Base-by-base conservation (phyloP, 2,888 invertebrate genomes). In the Polydrusus cervinus region DNA sequence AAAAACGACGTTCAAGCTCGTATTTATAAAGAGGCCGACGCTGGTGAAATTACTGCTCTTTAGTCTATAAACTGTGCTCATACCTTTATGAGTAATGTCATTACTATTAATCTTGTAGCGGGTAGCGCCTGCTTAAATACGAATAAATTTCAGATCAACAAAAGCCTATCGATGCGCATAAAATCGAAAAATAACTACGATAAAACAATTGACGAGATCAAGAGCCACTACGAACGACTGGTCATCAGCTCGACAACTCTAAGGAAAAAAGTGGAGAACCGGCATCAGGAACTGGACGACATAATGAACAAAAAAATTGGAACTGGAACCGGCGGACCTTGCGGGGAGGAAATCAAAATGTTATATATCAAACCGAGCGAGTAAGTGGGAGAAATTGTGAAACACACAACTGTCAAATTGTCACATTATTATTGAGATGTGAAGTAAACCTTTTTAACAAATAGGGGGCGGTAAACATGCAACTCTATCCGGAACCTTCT, bases 231-330 rank as follows among this genome's bases (percentile, higher is more conserved):
- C 67, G 65, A 74, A 0, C 79, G 80, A 62, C 78, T 86, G 16
- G 83, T 85, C 8, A 80, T 81, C 45, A 80, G 81, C 3, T 85
- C 85, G 0, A 81, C 79, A 6, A 79, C 79, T 6, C 69, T 86
- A 16, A 78, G 83, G 8, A 10, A 68, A 38, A 71, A 67, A 1
- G 67, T 77, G 6, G 75, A 76, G 13, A 78, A 79, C 10, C 80
- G 85, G 0, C 77, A 80, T 60, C 81, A 82, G 64, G 80, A 82
- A 61, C 70, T 86, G 13, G 83, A 84, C 68, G 82, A 81, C 25
- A 79, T 82, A 34, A 84, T 85, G 80, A 84, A 86, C 66, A 86
- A 86, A 78, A 85, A 83, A 76, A 83, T 81, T 16, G 85, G 84
- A 20, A 84, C 85, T 0, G 82, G 82, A 11, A 43, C 49, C 5